A percentile compares a stretch with the other conserved stretches of the same genome.
phyloP scores from a whole-genome alignment of 2,797 vertebrate genomes.

The Gadopsis marmoratus region DNA sequence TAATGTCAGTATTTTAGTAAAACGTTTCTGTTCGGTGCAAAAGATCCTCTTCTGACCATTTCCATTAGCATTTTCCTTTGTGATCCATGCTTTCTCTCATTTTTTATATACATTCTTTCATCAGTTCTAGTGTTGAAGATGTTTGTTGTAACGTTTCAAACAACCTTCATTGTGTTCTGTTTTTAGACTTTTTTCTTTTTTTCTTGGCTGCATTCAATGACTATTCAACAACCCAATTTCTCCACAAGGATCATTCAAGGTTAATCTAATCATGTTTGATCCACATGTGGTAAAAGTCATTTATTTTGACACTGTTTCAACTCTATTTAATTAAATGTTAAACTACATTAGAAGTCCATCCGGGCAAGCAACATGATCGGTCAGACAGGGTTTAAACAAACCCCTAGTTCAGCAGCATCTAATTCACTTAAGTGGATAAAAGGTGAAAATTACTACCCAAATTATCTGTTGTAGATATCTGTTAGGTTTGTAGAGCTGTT shows the following conservation, averaged over 20 bases:
- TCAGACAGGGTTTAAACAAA: background rate
- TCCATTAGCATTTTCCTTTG: background rate
- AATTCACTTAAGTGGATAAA: background rate
- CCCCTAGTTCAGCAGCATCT: background rate
- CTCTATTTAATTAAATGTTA: background rate
- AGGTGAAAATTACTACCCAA: background rate
- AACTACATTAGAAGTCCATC: constrained; percentile 14
- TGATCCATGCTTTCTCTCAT: background rate
- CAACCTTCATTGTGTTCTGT: background rate
- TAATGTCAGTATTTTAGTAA: constrained; percentile 4
- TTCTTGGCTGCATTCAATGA: background rate
- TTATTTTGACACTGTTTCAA: constrained; percentile 31
- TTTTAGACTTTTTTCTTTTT: background rate
- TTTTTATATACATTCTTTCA: background rate
- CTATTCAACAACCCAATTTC: constrained; percentile 28
- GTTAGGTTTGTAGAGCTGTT: background rate
- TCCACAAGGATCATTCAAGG: constrained; percentile 33
- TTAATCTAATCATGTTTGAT: constrained; percentile 30
- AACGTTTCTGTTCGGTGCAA: background rate
- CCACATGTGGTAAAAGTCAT: constrained; percentile 6
- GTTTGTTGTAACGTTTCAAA: background rate
- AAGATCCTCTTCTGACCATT: background rate
- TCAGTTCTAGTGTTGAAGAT: background rate
- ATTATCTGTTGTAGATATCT: background rate
- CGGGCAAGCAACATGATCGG: background rate